Conservation (phyloP, 2,113 vertebrate genomes). For the Pomatostomus ruficeps region DNA sequence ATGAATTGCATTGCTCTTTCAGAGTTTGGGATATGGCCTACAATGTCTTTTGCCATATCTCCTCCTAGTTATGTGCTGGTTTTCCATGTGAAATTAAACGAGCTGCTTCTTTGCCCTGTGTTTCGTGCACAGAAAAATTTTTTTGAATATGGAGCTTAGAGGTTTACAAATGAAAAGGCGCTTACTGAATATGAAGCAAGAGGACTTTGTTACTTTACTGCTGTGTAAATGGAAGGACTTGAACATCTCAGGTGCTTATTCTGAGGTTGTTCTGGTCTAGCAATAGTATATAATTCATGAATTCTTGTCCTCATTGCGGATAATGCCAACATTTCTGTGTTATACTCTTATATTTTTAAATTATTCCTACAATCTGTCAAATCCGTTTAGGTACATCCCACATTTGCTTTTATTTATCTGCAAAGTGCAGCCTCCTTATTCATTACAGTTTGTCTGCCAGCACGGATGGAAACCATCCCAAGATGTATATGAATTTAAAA, state of each 20-base stretch:
- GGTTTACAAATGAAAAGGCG: neutral
- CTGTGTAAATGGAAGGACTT: neutral
- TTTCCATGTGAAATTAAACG: neutral
- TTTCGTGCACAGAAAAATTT: neutral
- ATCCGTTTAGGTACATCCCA: conserved; percentile 26
- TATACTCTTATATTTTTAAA: conserved; percentile 12
- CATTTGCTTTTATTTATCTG: conserved; percentile 63
- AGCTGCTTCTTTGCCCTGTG: neutral
- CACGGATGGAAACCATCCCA: conserved; percentile 55
- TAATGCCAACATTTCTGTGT: conserved; percentile 19
- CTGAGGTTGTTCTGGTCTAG: neutral
- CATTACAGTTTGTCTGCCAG: conserved; percentile 39
- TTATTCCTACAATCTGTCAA: conserved; percentile 28
- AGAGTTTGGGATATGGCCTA: neutral
- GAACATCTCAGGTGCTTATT: neutral
- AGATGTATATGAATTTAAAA: conserved; percentile 49
- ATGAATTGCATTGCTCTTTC: neutral
- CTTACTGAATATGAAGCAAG: neutral
- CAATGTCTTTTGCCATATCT: neutral
- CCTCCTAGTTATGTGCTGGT: neutral
- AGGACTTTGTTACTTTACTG: neutral
- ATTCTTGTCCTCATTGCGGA: neutral
- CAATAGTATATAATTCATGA: neutral
- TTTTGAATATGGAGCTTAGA: neutral
- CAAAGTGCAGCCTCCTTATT: conserved; percentile 41